Evolutionary conservation across 2,797 vertebrate species (phyloP).

Genomic region (Gastrophryne carolinensis): DNA sequence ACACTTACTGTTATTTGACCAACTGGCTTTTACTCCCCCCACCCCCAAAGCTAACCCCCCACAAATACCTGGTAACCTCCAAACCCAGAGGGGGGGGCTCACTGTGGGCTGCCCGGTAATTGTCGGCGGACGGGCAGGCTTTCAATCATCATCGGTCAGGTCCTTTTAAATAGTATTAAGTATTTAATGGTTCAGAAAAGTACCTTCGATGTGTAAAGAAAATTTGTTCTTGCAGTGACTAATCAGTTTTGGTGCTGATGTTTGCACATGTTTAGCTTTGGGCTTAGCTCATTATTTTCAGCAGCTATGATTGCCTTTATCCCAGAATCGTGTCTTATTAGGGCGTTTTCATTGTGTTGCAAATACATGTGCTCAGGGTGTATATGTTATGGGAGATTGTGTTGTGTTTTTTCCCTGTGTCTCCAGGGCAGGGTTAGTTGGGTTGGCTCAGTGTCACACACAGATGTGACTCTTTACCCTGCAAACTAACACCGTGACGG

Average conservation of each 20-base stretch:
- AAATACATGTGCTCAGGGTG: slow-evolving; percentile 28
- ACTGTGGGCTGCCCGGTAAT: too few species aligned
- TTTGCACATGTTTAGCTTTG: background rate
- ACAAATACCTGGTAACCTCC: too few species aligned
- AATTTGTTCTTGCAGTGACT: slow-evolving; percentile 19
- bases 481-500: slow-evolving; percentile 55
- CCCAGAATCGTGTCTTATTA: background rate
- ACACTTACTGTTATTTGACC: too few species aligned
- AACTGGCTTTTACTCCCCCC: too few species aligned
- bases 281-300: slow-evolving; percentile 15
- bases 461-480: slow-evolving; percentile 58
- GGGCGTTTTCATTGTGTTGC: slow-evolving; percentile 2
- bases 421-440: slow-evolving; percentile 55
- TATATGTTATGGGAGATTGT: background rate
- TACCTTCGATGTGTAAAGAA: slow-evolving; percentile 21
- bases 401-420: slow-evolving; percentile 25
- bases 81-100: too few species aligned
- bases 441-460: slow-evolving; percentile 59
- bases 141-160: too few species aligned
- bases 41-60: too few species aligned
- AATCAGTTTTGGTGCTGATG: slow-evolving; percentile 1
- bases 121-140: too few species aligned
- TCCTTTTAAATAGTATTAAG: too few species aligned
- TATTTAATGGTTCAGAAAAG: too few species aligned
- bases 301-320: slow-evolving; percentile 8